Conservation (phyloP, 2,797 vertebrate genomes). For the Amazonetta brasiliensis region DNA sequence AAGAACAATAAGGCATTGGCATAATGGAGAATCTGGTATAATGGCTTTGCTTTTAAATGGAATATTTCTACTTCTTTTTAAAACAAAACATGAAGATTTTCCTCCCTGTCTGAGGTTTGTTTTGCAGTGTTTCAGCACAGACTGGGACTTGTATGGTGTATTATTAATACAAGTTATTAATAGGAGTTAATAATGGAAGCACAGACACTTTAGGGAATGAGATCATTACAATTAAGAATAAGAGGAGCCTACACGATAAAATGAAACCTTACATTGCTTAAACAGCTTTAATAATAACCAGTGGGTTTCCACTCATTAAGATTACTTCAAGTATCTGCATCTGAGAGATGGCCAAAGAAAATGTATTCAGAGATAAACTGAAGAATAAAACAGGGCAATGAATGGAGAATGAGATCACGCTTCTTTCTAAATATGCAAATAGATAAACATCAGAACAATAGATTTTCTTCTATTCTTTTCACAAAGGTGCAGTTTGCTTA, state of each 20-base stretch:
- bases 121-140: conserved; percentile 11
- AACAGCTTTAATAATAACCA: conserved; percentile 54
- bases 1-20: background rate
- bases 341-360: conserved; percentile 22
- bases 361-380: conserved; percentile 27
- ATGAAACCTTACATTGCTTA: conserved; percentile 51
- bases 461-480: conserved; percentile 36
- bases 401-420: conserved; percentile 33
- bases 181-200: conserved; percentile 62
- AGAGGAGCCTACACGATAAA: conserved; percentile 56
- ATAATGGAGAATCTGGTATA: background rate
- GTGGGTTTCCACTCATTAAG: conserved; percentile 45
- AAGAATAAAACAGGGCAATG: conserved; percentile 11
- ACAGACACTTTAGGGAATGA: conserved; percentile 56
- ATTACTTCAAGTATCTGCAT: conserved; percentile 34
- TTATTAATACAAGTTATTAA: conserved; percentile 63
- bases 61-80: background rate
- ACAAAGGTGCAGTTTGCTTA: conserved; percentile 56
- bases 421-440: conserved; percentile 55
- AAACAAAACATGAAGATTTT: background rate
- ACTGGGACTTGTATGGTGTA: background rate
- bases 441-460: conserved; percentile 54
- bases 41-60: background rate
- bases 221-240: conserved; percentile 64
- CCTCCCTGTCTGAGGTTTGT: background rate